Conservation (phyloP, 2,888 invertebrate species). For the Trissonchulus latispiculum region DNA sequence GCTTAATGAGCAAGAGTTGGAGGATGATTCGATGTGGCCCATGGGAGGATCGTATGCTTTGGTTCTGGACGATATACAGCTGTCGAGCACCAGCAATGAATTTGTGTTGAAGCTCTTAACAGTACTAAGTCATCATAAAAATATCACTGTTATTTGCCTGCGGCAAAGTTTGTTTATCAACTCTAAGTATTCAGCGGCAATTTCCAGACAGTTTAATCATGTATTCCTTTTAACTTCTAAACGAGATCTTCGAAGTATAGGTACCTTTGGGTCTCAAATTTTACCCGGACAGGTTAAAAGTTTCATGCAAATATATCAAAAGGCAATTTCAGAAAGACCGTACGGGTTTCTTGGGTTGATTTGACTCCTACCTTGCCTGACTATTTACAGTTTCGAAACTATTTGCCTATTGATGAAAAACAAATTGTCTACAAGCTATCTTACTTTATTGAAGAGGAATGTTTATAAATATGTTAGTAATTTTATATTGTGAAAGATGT, state of each 20-base stretch:
- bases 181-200: background rate
- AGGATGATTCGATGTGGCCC: background rate
- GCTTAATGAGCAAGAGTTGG: background rate
- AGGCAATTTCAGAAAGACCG: no score
- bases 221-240: background rate
- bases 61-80: background rate
- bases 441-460: no score
- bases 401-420: no score
- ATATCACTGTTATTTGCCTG: background rate
- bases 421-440: no score
- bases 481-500: no score
- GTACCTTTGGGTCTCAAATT: no score
- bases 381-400: no score
- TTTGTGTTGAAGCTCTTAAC: background rate
- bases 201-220: background rate
- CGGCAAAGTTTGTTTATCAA: background rate
- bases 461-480: no score
- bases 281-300: no score
- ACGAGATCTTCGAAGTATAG: background rate
- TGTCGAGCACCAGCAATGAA: background rate
- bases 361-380: no score
- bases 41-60: background rate
- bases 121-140: background rate
- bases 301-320: no score
- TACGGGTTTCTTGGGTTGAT: no score